Evolutionary conservation across 1,140 invertebrate genomes (phyloP), one percentile per base, ranked within the genome.

Genomic region (Glossosoma conforme): DNA sequence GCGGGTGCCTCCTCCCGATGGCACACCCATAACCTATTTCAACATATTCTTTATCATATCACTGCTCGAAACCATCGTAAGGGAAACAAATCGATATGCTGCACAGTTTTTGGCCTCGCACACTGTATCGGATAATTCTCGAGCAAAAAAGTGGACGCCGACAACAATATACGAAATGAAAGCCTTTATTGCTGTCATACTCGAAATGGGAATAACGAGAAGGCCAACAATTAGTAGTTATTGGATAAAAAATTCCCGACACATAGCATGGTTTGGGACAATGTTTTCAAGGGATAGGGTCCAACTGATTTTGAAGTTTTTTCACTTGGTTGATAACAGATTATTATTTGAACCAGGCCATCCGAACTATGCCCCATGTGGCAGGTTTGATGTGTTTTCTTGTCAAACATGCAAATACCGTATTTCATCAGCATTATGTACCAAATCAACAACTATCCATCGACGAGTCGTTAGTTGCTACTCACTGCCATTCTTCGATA

Each of bases 271-370:
- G 60, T 64, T 62, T 55, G 21, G 36, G 3, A 45, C 55, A 58
- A 63, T 63, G 60, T 63, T 61, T 49, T 38, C 54, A 15, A 50
- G 56, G 13, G 53, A 61, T 51, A 54, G 57, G 41, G 62, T 62
- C 36, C 50, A 57, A 40, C 43, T 61, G 30, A 21, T 63, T 46
- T 56, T 50, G 6, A 62, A 49, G 25, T 62, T 51, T 58, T 61
- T 54, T 25, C 52, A 54, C 21, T 36, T 54, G 19, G 45, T 49
- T 22, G 45, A 54, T 37, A 54, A 54, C 45, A 42, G 20, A 41
- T 54, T 20, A 32, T 45, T 57, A 46, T 4, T 36, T 42, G 14
- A 38, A 54, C 44, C 33, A 40, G 40, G 52, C 35, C 28, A 60
- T 35, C 49, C 51, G 15, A 37, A 58, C n/a, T 62, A 62, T 46